Percentiles rank a stretch among this genome's conserved stretches.
Conservation (phyloP, 2,113 vertebrate species). For the Balaeniceps rex region DNA sequence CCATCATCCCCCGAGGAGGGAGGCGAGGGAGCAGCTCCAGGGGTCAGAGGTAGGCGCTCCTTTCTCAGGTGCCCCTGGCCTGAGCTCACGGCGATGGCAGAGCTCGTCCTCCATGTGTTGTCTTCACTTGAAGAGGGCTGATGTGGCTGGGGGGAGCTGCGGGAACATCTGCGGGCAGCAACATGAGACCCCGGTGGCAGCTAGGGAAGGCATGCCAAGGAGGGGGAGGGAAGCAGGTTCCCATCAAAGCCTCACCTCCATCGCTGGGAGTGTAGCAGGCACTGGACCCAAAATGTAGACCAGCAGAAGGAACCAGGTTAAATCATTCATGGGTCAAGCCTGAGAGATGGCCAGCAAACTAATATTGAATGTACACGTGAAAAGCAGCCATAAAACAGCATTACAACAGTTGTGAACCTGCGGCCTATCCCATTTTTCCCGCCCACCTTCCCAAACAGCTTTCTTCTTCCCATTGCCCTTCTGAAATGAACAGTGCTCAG, state of each 20-base stretch:
- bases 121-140: conserved; percentile 38
- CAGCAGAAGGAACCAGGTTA: not conserved
- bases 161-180: not conserved
- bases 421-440: not conserved
- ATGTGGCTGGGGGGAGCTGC: not conserved
- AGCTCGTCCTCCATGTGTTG: not conserved
- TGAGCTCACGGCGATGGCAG: not conserved
- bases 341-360: not conserved
- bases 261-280: not conserved
- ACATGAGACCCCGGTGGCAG: not conserved
- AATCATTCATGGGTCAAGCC: not conserved
- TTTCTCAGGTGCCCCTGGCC: not conserved
- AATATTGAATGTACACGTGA: not conserved
- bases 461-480: not conserved
- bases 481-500: not conserved
- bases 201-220: not conserved
- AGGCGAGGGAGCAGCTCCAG: not conserved
- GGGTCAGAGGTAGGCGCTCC: not conserved
- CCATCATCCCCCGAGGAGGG: not conserved
- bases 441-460: not conserved
- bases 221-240: not conserved
- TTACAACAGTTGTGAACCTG: not conserved
- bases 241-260: conserved; percentile 36
- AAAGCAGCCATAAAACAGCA: not conserved
- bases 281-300: not conserved